These are phyloP conservation scores for Trachemys scripta DNA, from an alignment of 2,113 vertebrate genomes.

Conservation along the genomic window DNA sequence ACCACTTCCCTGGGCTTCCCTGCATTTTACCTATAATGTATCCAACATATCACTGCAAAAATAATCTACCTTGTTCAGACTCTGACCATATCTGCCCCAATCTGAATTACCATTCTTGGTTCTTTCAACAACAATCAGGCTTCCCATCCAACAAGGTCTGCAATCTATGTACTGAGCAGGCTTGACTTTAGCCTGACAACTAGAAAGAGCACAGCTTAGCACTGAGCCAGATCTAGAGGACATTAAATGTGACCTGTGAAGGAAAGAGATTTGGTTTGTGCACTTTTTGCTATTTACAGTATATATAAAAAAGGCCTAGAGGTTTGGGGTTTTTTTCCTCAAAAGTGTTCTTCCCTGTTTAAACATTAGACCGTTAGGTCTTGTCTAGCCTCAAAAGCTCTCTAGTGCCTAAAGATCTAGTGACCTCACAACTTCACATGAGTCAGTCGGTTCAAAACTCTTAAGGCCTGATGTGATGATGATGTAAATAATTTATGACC, in stretches of 20 bases:
- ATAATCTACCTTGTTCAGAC: neutral
- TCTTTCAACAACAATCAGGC: neutral
- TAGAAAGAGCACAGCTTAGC: neutral
- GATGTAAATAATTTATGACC: neutral
- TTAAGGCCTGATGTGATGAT: neutral
- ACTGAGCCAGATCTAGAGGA: neutral
- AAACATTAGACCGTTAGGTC: neutral
- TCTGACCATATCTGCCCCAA: too few species aligned
- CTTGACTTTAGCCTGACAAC: neutral
- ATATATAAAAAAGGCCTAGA: neutral
- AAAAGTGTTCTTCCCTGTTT: neutral
- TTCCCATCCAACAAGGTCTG: too few species aligned
- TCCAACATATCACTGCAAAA: neutral
- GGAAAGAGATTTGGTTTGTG: neutral
- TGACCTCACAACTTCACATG: neutral
- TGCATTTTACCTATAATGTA: neutral
- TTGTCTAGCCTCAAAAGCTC: neutral
- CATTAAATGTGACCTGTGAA: neutral
- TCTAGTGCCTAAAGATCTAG: neutral
- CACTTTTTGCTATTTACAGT: neutral
- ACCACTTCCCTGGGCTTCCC: fast-evolving
- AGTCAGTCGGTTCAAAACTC: neutral
- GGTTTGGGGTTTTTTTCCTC: conserved; percentile 7
- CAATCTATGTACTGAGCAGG: too few species aligned
- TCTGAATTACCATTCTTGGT: fast-evolving